phyloP scores from a whole-genome alignment of 2,113 vertebrate species.

The Catharus minimus region DNA sequence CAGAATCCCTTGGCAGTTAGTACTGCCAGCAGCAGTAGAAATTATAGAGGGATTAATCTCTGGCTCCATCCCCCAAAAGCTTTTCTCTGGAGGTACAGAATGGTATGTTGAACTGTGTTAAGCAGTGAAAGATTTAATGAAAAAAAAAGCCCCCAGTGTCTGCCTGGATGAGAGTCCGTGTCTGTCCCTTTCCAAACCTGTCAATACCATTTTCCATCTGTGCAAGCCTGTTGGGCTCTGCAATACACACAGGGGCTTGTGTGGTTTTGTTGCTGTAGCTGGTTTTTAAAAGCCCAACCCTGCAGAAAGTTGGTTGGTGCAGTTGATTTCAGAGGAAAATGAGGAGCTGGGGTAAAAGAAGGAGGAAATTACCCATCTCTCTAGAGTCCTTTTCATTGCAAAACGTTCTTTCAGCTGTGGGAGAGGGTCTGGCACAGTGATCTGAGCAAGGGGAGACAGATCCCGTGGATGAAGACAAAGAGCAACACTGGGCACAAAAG shows the following conservation, averaged over 20 bases:
- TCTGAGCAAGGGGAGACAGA: constrained; percentile 37
- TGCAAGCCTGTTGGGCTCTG: constrained; percentile 12
- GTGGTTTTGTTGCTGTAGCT: not conserved
- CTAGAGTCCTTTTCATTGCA: constrained; percentile 19
- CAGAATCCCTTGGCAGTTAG: constrained; percentile 67
- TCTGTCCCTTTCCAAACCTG: constrained; percentile 60
- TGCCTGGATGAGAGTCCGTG: not conserved
- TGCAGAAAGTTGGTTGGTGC: constrained; percentile 29
- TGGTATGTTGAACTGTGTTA: constrained; percentile 67
- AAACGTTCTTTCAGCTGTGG: constrained; percentile 44
- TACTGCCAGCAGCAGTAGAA: constrained; percentile 61
- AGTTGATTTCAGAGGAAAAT: constrained; percentile 60
- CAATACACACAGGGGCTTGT: constrained; percentile 40
- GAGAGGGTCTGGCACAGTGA: constrained; percentile 23
- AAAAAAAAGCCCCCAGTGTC: constrained; percentile 66
- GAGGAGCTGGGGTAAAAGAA: constrained; percentile 29
- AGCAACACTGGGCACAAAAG: constrained; percentile 57
- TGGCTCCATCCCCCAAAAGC: constrained; percentile 51
- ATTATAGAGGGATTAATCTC: constrained; percentile 76
- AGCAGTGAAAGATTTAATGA: constrained; percentile 69
- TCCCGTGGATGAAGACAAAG: constrained; percentile 71
- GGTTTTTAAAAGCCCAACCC: constrained; percentile 71
- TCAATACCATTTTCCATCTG: constrained; percentile 56
- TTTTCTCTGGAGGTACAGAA: constrained; percentile 41
- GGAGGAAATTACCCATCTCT: constrained; percentile 27